phyloP scores from a whole-genome alignment of 2,888 invertebrate species.

The Polymixis flavicincta region DNA sequence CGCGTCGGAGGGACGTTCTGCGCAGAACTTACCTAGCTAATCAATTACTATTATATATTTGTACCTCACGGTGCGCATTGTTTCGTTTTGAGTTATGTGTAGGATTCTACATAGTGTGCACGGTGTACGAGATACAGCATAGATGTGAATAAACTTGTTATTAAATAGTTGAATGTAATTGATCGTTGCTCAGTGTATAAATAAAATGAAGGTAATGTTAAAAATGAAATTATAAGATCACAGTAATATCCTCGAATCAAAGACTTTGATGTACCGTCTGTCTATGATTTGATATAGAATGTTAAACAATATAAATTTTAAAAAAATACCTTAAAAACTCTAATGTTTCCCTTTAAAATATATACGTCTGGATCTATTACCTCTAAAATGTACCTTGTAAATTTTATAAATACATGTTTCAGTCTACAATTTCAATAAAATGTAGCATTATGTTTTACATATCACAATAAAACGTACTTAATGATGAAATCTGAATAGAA shows the following conservation, averaged over 20 bases:
- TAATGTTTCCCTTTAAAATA: slow-evolving; percentile 51
- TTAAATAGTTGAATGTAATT: slow-evolving; percentile 73
- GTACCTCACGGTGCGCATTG: slow-evolving; percentile 56
- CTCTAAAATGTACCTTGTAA: slow-evolving; percentile 63
- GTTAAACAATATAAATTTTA: slow-evolving; percentile 34
- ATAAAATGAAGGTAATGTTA: slow-evolving; percentile 60
- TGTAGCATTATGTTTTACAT: slow-evolving; percentile 69
- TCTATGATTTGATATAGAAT: slow-evolving; percentile 55
- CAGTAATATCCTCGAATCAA: slow-evolving; percentile 47
- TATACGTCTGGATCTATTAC: slow-evolving; percentile 60
- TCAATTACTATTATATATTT: slow-evolving; percentile 65
- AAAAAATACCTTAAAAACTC: slow-evolving; percentile 25
- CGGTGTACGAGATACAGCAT: slow-evolving; percentile 57
- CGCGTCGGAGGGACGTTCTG: slow-evolving; percentile 52
- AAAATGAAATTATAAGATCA: slow-evolving; percentile 46
- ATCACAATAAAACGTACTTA: slow-evolving; percentile 65
- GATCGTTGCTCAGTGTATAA: slow-evolving; percentile 77
- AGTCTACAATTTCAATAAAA: slow-evolving; percentile 58
- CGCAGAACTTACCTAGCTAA: slow-evolving; percentile 59
- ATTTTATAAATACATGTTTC: slow-evolving; percentile 61
- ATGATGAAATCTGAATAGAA: slow-evolving; percentile 60
- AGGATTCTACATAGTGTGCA: slow-evolving; percentile 63
- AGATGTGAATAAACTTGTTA: slow-evolving; percentile 68
- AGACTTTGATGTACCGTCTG: slow-evolving; percentile 62
- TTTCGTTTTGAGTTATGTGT: slow-evolving; percentile 62